Evolutionary conservation across 2,113 vertebrate genomes (phyloP).

Genomic region (Psittacula cyanocephala): DNA sequence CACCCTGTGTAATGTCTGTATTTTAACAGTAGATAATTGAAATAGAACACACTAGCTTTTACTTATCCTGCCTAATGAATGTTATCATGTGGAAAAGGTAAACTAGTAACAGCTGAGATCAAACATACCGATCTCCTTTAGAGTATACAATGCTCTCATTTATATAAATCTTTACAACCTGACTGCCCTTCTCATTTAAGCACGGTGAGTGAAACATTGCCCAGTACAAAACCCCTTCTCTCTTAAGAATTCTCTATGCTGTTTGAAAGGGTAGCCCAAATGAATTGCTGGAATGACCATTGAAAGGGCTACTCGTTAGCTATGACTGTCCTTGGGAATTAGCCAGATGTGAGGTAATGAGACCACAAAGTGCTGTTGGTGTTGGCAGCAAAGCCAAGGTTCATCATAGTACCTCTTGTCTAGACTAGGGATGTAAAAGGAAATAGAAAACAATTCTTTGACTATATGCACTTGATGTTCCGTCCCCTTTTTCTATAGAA

Average conservation of each 20-base stretch:
- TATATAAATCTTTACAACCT: conserved; percentile 72
- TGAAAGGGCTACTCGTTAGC: conserved; percentile 53
- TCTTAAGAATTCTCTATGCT: conserved; percentile 23
- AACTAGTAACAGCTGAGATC: conserved; percentile 74
- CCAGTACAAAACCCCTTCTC: conserved; percentile 38
- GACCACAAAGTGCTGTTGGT: conserved; percentile 59
- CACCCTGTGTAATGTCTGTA: conserved; percentile 34
- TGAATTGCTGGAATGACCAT: conserved; percentile 59
- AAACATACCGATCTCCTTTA: conserved; percentile 70
- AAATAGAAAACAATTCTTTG: conserved; percentile 60
- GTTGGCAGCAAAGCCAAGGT: conserved; percentile 52
- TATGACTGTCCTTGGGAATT: conserved; percentile 57
- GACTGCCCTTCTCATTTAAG: conserved; percentile 37
- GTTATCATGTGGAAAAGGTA: conserved; percentile 73
- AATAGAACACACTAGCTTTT: conserved; percentile 62
- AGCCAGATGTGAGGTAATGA: conserved; percentile 57
- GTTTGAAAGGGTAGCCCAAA: conserved; percentile 33
- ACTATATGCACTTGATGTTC: conserved; percentile 50
- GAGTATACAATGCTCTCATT: conserved; percentile 70
- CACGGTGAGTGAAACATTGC: not conserved
- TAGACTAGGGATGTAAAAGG: conserved; percentile 65
- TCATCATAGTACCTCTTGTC: conserved; percentile 66
- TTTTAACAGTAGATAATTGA: conserved; percentile 65
- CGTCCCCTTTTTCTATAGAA: conserved; percentile 46
- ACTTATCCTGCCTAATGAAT: conserved; percentile 71